Evolutionary conservation across 2,113 vertebrate species (phyloP).

Genomic region (Corythoichthys intestinalis): DNA sequence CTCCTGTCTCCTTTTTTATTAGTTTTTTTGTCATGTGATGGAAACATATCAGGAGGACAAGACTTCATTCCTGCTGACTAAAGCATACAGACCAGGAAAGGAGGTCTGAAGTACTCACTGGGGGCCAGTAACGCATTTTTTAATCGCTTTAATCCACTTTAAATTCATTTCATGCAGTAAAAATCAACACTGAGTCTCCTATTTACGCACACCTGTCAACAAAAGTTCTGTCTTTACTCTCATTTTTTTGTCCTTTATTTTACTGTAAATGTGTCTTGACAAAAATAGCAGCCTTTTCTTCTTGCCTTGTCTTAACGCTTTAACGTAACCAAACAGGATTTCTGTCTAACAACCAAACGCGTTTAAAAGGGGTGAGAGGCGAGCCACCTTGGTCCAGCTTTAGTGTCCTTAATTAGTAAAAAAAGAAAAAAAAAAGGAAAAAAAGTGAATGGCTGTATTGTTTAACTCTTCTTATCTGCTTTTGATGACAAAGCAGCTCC

Average conservation of each 20-base stretch:
- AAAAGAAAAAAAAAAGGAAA: background rate
- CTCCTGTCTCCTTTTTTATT: conserved; percentile 36
- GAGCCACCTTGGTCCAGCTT: conserved; percentile 93
- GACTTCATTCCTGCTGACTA: conserved; percentile 46
- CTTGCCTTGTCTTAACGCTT: conserved; percentile 99
- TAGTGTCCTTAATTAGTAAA: conserved; percentile 94
- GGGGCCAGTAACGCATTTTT: conserved; percentile 4
- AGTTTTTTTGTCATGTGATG: conserved; percentile 56
- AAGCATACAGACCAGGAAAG: conserved; percentile 23
- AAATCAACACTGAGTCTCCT: background rate
- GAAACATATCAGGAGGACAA: conserved; percentile 86
- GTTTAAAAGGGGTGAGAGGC: conserved; percentile 90
- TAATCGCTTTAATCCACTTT: conserved; percentile 4
- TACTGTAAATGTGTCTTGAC: conserved; percentile 64
- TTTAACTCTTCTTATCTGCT: conserved; percentile 75
- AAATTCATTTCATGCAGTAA: conserved; percentile 4
- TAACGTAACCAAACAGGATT: conserved; percentile 99
- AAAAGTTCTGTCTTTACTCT: conserved; percentile 70
- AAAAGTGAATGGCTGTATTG: conserved; percentile 92
- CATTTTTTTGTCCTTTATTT: conserved; percentile 30
- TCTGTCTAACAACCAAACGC: conserved; percentile 97
- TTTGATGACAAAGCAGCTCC: conserved; percentile 86
- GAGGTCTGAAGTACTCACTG: conserved; percentile 11
- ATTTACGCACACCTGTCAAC: background rate
- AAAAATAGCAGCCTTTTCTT: conserved; percentile 94